Base-by-base conservation (phyloP, 2,113 vertebrate genomes). In the Calypte anna region DNA sequence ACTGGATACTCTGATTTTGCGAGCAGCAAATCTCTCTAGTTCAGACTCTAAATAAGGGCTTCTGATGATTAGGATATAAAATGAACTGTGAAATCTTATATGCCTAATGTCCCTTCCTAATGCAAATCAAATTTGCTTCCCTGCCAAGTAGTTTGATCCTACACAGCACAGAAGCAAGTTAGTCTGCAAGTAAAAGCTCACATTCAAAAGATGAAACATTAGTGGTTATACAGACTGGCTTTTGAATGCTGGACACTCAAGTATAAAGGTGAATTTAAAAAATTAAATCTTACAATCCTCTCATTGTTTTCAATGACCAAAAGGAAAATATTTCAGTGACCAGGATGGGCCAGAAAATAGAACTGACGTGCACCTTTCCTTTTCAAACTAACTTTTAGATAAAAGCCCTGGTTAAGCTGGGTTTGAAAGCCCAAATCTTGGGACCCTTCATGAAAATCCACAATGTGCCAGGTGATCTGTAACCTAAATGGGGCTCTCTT, bases 41-140 rank as follows among this genome's bases (percentile, higher is more conserved):
- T 88, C 91, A 94, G 90, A 86, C 48, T 79, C 72, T 61, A 86
- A 88, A 86, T 81, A 81, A 91, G 51, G 68, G 79, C 72, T 96
- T 91, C 72, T 93, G 86, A 95, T 83, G 61, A 90, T 91, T 90
- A 94, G 90, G 72, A 77, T 90, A 96, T 91, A 97, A 93, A 95
- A 95, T 36, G 90, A 93, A 94, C 91, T 93, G 88, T 94, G 95
- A 96, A 96, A 96, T 96, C 79, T 87, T 96, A 96, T 88, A 96
- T 64, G 72, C 1, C 1, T 86, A 89, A 91, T 93, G 93, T 68
- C 58, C 70, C 19, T 89, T 85, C 86, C 78, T 93, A 90, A 82
- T 75, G 80, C 68, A 93, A 96, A 96, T 96, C 95, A 83, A 95
- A 96, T 95, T 83, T 91, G 43, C 64, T 96, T 57, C 57, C 68